Percentiles rank a stretch among this genome's conserved stretches.
Conservation (phyloP, 92 coral and sea anemone genomes). For the Umimayanthus kanabou region DNA sequence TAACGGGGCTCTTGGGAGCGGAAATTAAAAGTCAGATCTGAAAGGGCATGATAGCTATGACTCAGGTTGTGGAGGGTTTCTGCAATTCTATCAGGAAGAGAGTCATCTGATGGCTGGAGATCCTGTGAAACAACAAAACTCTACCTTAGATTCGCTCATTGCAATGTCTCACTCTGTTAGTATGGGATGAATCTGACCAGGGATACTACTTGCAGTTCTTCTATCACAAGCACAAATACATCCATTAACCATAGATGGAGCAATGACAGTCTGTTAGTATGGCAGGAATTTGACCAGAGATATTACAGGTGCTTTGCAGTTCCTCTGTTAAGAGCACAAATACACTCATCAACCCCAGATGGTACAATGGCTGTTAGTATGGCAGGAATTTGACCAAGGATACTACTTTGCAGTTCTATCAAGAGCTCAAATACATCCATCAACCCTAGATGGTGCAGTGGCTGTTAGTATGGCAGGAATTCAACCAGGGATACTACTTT, state of each 20-base stretch:
- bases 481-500: background rate
- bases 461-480: background rate
- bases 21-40: conserved; percentile 91
- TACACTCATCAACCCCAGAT: no score
- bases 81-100: conserved; percentile 90
- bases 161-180: background rate
- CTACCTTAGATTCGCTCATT: background rate
- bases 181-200: background rate
- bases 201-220: no score
- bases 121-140: conserved; percentile 37
- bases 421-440: no score
- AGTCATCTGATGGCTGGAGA: conserved; percentile 89
- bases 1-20: conserved; percentile 87
- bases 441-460: no score
- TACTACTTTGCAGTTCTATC: no score
- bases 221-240: no score
- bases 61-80: conserved; percentile 94
- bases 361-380: no score
- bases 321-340: no score
- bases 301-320: no score
- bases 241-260: no score
- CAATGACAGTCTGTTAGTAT: no score
- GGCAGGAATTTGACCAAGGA: background rate
- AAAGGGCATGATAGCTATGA: conserved; percentile 97
- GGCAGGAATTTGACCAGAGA: background rate